Percentiles rank a stretch among this genome's conserved stretches.
Conservation (phyloP, 2,797 vertebrate species). For the Neoniphon sammara region DNA sequence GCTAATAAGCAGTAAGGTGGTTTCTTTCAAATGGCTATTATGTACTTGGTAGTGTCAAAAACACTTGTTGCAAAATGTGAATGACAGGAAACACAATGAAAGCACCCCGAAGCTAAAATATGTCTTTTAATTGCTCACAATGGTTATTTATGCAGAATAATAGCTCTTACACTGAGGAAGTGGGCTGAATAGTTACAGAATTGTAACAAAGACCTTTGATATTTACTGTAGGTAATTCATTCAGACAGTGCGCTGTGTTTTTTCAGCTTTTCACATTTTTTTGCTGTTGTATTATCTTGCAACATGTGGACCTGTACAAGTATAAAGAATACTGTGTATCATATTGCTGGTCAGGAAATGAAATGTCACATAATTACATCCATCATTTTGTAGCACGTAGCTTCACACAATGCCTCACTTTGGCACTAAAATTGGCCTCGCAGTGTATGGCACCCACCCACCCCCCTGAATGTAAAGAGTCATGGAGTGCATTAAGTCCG, state of each 20-base stretch:
- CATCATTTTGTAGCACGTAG: constrained; percentile 14
- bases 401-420: constrained; percentile 8
- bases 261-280: neutral
- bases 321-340: neutral
- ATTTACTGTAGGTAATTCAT: no score
- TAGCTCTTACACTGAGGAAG: no score
- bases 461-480: constrained; percentile 23
- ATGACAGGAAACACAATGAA: neutral
- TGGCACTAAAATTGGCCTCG: constrained; percentile 19
- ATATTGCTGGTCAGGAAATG: neutral
- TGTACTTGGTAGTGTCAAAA: neutral
- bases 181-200: no score
- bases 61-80: neutral
- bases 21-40: neutral
- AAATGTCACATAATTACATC: constrained; percentile 33
- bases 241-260: no score
- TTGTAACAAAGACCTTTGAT: no score
- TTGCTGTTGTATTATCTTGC: neutral
- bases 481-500: constrained; percentile 2
- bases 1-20: constrained; percentile 6
- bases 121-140: neutral
- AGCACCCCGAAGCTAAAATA: neutral
- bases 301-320: no score
- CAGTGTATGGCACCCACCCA: neutral
- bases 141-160: neutral